These are phyloP conservation scores for Gallinago undulata DNA, from an alignment of 2,113 vertebrate genomes.

Conservation along the genomic window DNA sequence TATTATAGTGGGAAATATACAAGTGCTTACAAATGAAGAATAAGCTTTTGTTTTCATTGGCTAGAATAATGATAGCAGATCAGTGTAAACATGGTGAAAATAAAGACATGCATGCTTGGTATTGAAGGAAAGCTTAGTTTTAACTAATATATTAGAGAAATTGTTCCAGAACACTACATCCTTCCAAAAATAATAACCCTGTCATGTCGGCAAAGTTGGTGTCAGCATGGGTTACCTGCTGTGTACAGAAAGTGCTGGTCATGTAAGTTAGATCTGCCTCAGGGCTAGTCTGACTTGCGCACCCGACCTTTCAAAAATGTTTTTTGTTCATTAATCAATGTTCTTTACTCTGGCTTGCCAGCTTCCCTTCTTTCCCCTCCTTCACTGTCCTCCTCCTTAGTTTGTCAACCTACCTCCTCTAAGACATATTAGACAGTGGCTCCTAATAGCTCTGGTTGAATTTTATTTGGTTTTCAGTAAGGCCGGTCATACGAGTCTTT, in stretches of 20 bases:
- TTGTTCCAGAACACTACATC: constrained; percentile 72
- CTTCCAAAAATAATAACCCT: constrained; percentile 77
- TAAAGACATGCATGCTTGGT: constrained; percentile 59
- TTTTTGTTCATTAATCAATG: constrained; percentile 76
- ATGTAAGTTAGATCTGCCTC: constrained; percentile 70
- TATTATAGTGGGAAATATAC: background rate
- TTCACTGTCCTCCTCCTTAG: constrained; percentile 53
- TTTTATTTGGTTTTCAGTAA: constrained; percentile 24
- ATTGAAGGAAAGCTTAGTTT: constrained; percentile 68
- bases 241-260: constrained; percentile 60
- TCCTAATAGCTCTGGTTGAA: constrained; percentile 17
- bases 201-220: constrained; percentile 72
- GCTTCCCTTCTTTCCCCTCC: constrained; percentile 54
- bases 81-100: constrained; percentile 48
- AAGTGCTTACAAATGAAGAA: background rate
- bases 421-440: background rate
- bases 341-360: constrained; percentile 66
- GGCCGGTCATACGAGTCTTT: background rate
- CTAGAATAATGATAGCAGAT: background rate
- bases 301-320: constrained; percentile 75
- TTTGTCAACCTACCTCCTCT: constrained; percentile 23
- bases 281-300: constrained; percentile 66
- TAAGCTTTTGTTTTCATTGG: constrained; percentile 51
- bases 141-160: constrained; percentile 73
- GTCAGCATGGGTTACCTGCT: constrained; percentile 76